Percentiles rank a stretch among this genome's conserved stretches.
Conservation (phyloP, 2,888 invertebrate genomes). For the Synergus umbraculus region DNA sequence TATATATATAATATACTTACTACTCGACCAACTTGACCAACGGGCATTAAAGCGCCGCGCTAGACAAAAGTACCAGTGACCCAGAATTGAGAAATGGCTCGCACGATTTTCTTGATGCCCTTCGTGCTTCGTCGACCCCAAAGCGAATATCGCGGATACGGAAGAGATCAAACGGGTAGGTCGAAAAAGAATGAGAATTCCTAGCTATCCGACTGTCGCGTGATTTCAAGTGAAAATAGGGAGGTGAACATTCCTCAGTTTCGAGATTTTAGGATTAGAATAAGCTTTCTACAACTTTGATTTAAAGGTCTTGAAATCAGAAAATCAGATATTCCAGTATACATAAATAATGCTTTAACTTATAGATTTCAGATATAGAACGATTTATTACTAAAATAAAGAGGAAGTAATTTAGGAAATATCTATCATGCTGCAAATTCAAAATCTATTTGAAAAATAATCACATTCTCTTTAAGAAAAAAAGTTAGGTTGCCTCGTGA, state of each 20-base stretch:
- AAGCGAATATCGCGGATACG: constrained; percentile 25
- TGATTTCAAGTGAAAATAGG: constrained; percentile 32
- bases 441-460: not conserved
- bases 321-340: not conserved
- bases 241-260: constrained; percentile 13
- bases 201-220: constrained; percentile 15
- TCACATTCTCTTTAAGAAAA: not conserved
- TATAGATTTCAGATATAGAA: not conserved
- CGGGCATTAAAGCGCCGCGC: constrained; percentile 51
- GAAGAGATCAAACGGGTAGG: constrained; percentile 23
- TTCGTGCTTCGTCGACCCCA: constrained; percentile 44
- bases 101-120: constrained; percentile 49
- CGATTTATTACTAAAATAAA: not conserved
- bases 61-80: constrained; percentile 65
- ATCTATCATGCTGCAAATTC: too few species aligned
- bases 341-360: not conserved
- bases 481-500: not conserved
- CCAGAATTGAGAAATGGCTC: constrained; percentile 51
- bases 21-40: constrained; percentile 56
- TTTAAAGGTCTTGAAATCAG: not conserved
- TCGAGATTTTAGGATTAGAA: constrained; percentile 23
- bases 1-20: not conserved
- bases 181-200: constrained; percentile 11
- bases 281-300: constrained; percentile 3
- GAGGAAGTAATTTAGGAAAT: not conserved